These are phyloP conservation scores for Drosophila neutralis DNA, from an alignment of 2,888 invertebrate genomes.

Conservation along the genomic window DNA sequence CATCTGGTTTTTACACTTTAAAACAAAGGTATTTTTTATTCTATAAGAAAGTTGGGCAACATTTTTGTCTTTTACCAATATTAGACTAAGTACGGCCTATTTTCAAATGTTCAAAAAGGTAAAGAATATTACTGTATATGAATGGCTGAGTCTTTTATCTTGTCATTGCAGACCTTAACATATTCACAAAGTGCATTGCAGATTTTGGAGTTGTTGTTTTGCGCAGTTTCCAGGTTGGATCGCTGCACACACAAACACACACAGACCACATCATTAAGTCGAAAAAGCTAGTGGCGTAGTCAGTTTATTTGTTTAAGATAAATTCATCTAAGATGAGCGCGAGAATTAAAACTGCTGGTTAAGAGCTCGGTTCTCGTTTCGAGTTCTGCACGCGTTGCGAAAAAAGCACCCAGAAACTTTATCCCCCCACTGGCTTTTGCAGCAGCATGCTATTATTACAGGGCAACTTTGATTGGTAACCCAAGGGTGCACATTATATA, in stretches of 20 bases:
- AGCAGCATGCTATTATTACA: conserved; percentile 37
- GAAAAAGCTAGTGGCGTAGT: conserved; percentile 39
- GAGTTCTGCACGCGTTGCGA: conserved; percentile 38
- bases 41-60: background rate
- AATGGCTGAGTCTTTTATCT: background rate
- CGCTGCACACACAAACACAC: conserved; percentile 12
- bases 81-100: background rate
- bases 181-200: conserved; percentile 8
- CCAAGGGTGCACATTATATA: conserved; percentile 62
- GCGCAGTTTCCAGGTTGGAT: conserved; percentile 23
- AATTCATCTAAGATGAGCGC: conserved; percentile 58
- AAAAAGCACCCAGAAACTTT: conserved; percentile 43
- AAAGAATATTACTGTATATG: background rate
- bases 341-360: conserved; percentile 72
- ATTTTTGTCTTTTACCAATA: background rate
- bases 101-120: background rate
- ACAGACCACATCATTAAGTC: conserved; percentile 69
- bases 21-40: background rate
- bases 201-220: background rate
- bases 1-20: background rate
- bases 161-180: background rate
- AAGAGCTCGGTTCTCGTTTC: conserved; percentile 28
- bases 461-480: conserved; percentile 62
- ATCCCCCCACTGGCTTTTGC: background rate
- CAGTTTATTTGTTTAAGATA: conserved; percentile 72